Percentiles rank a stretch among this genome's conserved stretches.
phyloP scores from a whole-genome alignment of 2,888 invertebrate species.

The Nezara viridula region DNA sequence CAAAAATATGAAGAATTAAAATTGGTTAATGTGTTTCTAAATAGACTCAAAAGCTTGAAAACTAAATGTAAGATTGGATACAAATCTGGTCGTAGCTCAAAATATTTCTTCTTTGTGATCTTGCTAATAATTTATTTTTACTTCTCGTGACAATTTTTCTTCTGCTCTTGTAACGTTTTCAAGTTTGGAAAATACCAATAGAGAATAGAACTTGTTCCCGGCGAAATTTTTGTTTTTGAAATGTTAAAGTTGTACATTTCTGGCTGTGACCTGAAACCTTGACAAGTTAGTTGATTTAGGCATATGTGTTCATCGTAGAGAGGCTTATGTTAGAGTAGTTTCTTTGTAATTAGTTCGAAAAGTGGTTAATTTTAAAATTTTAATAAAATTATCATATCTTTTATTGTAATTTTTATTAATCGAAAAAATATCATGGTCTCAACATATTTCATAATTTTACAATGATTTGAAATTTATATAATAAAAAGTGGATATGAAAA shows the following conservation, averaged over 20 bases:
- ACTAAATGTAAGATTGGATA: not conserved
- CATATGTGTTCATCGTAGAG: not conserved
- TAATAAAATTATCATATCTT: not conserved
- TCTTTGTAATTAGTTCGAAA: not conserved
- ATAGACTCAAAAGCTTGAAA: not conserved
- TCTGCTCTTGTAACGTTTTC: not conserved
- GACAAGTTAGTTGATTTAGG: not conserved
- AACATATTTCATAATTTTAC: not conserved
- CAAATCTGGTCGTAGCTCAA: constrained; percentile 4
- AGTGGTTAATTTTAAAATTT: not conserved
- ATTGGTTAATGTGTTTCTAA: not conserved
- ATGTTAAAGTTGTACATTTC: not conserved
- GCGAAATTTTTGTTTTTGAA: not conserved
- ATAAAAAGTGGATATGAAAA: not conserved
- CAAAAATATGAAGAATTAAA: not conserved
- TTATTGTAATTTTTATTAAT: not conserved
- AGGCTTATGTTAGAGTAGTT: not conserved
- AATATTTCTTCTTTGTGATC: not conserved
- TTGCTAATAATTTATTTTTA: not conserved
- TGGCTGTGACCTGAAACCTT: not conserved
- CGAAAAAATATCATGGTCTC: not conserved
- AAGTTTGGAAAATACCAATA: not conserved
- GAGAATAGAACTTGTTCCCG: not conserved
- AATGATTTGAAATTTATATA: not conserved
- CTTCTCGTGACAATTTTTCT: not conserved